Conservation (phyloP, 2,113 vertebrate species). For the Chrysochloris asiatica region DNA sequence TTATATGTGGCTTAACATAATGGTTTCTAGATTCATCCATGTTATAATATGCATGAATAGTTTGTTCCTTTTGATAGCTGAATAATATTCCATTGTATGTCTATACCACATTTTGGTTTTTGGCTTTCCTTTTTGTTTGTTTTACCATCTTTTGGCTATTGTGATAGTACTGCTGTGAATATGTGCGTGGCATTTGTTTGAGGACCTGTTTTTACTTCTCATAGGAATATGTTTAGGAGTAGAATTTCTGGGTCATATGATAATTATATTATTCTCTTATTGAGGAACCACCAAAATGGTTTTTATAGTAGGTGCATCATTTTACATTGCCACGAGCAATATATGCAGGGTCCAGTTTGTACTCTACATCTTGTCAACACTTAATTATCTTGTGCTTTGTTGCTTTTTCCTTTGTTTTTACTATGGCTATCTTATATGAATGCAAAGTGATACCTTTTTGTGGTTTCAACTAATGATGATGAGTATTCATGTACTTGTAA, state of each 20-base stretch:
- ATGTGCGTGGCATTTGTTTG: background rate
- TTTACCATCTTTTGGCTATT: background rate
- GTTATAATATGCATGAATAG: background rate
- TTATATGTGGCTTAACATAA: background rate
- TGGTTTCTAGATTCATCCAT: background rate
- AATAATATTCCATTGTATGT: background rate
- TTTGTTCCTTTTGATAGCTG: background rate
- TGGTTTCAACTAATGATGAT: too few relatives aligned
- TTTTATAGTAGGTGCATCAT: background rate
- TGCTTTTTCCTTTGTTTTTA: background rate
- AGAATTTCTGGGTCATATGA: background rate
- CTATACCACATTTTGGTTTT: background rate
- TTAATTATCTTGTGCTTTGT: background rate
- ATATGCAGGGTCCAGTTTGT: background rate
- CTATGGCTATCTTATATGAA: background rate
- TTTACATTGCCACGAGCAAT: too few relatives aligned
- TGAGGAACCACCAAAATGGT: background rate
- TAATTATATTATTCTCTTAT: background rate
- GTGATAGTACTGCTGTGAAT: background rate
- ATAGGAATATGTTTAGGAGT: background rate
- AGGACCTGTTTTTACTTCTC: background rate
- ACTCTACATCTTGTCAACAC: background rate
- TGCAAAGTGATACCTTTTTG: too few relatives aligned
- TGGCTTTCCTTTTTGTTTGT: too few relatives aligned
- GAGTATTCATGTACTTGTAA: too few relatives aligned